Conservation (phyloP, 2,888 invertebrate genomes). For the Phorcus lineatus region DNA sequence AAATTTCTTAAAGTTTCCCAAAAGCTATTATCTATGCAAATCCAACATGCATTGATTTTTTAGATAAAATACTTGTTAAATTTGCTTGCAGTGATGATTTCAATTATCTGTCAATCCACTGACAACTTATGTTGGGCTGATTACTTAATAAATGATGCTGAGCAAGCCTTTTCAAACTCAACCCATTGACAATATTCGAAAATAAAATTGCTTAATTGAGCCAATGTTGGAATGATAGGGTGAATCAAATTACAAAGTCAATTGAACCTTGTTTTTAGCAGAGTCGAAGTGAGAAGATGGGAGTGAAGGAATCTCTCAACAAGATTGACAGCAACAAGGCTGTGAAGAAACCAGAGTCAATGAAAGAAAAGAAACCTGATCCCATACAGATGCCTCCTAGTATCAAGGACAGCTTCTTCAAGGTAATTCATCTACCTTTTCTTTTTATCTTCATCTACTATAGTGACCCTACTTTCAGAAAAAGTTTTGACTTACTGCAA, state of each 20-base stretch:
- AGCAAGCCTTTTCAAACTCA: too few relatives aligned
- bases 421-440: not conserved
- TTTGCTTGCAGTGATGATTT: constrained; percentile 25
- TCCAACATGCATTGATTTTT: too few relatives aligned
- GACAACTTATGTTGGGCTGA: constrained; percentile 21
- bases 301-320: constrained; percentile 57
- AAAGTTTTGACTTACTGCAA: too few relatives aligned
- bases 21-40: too few relatives aligned
- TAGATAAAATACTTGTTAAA: too few relatives aligned
- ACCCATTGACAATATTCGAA: too few relatives aligned
- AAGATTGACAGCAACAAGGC: constrained; percentile 53
- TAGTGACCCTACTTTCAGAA: too few relatives aligned
- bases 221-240: too few relatives aligned
- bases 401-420: constrained; percentile 68
- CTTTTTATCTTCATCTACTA: too few relatives aligned
- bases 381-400: constrained; percentile 74
- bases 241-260: not conserved
- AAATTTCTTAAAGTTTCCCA: too few relatives aligned
- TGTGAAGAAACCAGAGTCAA: constrained; percentile 61
- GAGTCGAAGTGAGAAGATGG: constrained; percentile 62
- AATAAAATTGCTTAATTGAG: too few relatives aligned
- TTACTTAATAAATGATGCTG: not conserved
- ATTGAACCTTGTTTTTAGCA: constrained; percentile 27
- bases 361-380: constrained; percentile 52
- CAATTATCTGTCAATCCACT: constrained; percentile 27